Evolutionary conservation across 2,888 invertebrate genomes (phyloP).

Genomic region (Spisula solida): DNA sequence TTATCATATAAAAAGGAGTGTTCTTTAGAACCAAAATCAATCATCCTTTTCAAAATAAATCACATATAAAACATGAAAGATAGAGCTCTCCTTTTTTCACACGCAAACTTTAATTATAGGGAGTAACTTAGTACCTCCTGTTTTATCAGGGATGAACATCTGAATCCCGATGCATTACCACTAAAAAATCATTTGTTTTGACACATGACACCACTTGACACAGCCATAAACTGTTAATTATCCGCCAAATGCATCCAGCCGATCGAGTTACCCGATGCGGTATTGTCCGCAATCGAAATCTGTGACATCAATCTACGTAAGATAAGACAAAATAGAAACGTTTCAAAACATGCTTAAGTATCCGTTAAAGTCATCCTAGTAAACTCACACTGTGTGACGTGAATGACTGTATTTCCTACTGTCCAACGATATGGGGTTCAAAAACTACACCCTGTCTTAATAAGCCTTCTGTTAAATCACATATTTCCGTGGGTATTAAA

Average conservation of each 20-base stretch:
- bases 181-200: constrained; percentile 39
- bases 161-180: neutral
- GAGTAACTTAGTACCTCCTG: neutral
- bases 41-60: neutral
- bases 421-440: no score
- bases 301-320: constrained; percentile 30
- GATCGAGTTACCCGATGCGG: constrained; percentile 8
- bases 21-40: neutral
- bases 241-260: neutral
- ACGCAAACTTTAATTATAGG: neutral
- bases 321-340: constrained; percentile 37
- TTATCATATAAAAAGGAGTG: neutral
- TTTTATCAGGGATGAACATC: neutral
- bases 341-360: neutral
- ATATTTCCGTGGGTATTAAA: no score
- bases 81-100: neutral
- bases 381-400: neutral
- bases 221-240: constrained; percentile 32
- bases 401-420: neutral
- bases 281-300: constrained; percentile 28
- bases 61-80: neutral
- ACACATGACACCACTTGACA: constrained; percentile 40
- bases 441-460: no score
- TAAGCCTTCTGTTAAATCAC: no score
- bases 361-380: neutral